phyloP scores from a whole-genome alignment of 2,113 vertebrate genomes.

The Aegithalos caudatus region DNA sequence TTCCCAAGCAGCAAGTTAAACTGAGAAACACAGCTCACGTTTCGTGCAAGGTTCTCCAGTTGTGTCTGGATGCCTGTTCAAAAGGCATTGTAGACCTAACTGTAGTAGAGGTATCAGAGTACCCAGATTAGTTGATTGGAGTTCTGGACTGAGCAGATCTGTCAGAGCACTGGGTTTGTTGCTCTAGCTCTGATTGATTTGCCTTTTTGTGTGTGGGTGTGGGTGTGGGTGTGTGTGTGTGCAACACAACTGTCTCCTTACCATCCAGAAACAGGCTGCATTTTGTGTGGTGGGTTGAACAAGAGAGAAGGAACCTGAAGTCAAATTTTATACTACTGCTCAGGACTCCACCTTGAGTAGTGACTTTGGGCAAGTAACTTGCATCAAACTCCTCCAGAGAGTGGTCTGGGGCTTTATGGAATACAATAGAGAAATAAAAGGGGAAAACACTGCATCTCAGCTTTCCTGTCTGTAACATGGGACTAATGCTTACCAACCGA shows the following conservation, averaged over 20 bases:
- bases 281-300: not conserved
- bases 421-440: constrained; percentile 29
- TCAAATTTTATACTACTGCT: not conserved
- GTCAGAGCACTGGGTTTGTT: not conserved
- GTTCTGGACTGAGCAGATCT: not conserved
- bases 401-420: not conserved
- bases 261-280: not conserved
- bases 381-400: not conserved
- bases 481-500: constrained; percentile 63
- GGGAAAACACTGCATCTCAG: constrained; percentile 45
- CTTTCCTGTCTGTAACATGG: constrained; percentile 55
- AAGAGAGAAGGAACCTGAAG: not conserved
- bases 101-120: not conserved
- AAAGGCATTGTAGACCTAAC: not conserved
- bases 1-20: not conserved
- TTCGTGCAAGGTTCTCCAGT: not conserved
- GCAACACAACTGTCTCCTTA: not conserved
- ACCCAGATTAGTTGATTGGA: not conserved
- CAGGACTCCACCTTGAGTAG: not conserved
- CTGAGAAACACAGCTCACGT: accelerated
- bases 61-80: not conserved
- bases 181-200: not conserved
- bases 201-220: accelerated
- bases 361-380: not conserved
- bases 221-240: too few species aligned